Base-by-base conservation (phyloP, 2,888 invertebrate species). In the Julus scanicus region DNA sequence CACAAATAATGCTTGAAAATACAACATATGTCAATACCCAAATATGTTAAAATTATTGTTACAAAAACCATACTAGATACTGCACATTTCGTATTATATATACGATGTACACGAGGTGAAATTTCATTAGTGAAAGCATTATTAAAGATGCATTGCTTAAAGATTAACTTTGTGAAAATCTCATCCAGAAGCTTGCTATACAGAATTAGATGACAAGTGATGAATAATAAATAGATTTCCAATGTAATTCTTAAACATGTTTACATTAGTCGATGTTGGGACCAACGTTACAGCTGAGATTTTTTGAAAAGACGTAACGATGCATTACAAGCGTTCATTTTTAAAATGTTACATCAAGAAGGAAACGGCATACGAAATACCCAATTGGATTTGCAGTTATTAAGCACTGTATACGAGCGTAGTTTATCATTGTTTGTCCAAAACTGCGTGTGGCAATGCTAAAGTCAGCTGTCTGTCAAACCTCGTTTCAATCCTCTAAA, bases 381-480 rank as follows among this genome's bases (percentile, higher is more conserved):
- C 9, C 71, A 29, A 71, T 29, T 71, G 29, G 15, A 5, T 20
- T 29, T 29, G 71, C 5, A 29, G 20, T 29, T 29, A 71, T 29
- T 71, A 71, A 71, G 29, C 9, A 71, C 5, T 71, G 20, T 17
- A 17, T 57, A 17, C 44, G 44, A 44, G 44, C 3, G 44, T 44
- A 44, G 29, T 71, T 6, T 71, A 29, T 11, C 20, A 9, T 71
- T 71, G 71, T 71, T 71, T 71, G 71, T 71, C 71, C 71, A 29
- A 71, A 71, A 71, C 71, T 20, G 71, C 71, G 20, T 29, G 20
- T 29, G 71, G 71, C 1, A 6, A 71, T 71, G 29, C 71, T 71
- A 71, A 71, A 71, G 29, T 29, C 71, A 71, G 20, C 71, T 71
- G 71, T 71, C 71, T 71, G 71, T 71, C 71, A 71, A 2, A 11